These are phyloP conservation scores for Parotocinclus haroldoi DNA, from an alignment of 2,797 vertebrate genomes.

Conservation along the genomic window DNA sequence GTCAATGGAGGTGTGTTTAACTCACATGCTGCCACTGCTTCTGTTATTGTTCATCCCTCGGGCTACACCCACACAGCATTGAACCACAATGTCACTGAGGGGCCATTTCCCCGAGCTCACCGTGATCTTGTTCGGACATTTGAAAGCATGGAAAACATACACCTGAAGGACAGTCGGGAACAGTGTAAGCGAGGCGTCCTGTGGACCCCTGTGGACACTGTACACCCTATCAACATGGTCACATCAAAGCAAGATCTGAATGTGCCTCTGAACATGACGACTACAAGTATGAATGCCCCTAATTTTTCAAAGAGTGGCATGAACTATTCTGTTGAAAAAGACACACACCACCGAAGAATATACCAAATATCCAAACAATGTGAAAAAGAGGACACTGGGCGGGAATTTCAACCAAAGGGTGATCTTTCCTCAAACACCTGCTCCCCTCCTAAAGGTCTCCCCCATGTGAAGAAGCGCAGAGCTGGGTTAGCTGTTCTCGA, in stretches of 20 bases:
- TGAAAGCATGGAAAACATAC: constrained; percentile 63
- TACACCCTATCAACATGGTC: constrained; percentile 39
- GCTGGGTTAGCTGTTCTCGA: constrained; percentile 91
- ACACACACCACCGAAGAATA: constrained; percentile 16
- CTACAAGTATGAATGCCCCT: constrained; percentile 24
- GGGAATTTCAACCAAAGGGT: constrained; percentile 56
- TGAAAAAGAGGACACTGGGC: constrained; percentile 44
- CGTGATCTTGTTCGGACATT: constrained; percentile 27
- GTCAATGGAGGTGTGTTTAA: constrained; percentile 67
- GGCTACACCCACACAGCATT: constrained; percentile 31
- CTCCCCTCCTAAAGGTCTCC: constrained; percentile 75
- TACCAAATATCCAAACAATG: constrained; percentile 29
- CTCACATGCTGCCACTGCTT: constrained; percentile 83
- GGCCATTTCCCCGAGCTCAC: constrained; percentile 25
- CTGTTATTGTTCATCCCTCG: constrained; percentile 90
- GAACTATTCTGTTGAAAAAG: constrained; percentile 25
- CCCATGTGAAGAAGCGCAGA: constrained; percentile 98
- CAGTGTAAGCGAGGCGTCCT: constrained; percentile 77
- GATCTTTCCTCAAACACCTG: constrained; percentile 46
- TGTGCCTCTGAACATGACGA: constrained; percentile 38
- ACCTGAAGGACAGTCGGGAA: constrained; percentile 72
- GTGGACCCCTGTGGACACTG: constrained; percentile 50
- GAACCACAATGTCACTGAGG: constrained; percentile 41
- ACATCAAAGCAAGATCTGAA: constrained; percentile 31
- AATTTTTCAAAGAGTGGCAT: constrained; percentile 14